phyloP scores from a whole-genome alignment of 2,113 vertebrate species.

The Conger conger region DNA sequence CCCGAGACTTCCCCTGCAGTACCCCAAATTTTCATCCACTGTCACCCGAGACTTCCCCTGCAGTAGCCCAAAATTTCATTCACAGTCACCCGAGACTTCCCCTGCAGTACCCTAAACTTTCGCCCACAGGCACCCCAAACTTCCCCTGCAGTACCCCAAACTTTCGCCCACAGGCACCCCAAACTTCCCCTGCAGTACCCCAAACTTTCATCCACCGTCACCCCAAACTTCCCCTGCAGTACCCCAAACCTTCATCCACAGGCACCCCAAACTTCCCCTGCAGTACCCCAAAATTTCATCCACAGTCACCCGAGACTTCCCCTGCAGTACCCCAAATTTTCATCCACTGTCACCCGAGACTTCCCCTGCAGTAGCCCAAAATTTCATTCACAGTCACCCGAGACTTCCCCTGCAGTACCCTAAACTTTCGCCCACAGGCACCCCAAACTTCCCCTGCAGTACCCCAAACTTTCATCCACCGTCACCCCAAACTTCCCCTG shows the following conservation, averaged over 20 bases:
- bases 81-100: not conserved
- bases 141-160: not conserved
- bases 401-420: not conserved
- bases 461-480: not conserved
- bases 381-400: not conserved
- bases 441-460: not conserved
- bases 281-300: not conserved
- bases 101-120: not conserved
- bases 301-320: not conserved
- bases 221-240: not conserved
- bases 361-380: not conserved
- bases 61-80: not conserved
- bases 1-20: not conserved
- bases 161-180: not conserved
- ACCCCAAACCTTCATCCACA: constrained; percentile 80
- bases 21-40: not conserved
- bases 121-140: not conserved
- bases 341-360: not conserved
- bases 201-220: not conserved
- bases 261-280: constrained; percentile 62
- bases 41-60: not conserved
- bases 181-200: not conserved
- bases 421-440: not conserved
- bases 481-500: not conserved
- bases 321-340: not conserved